Conservation (phyloP, 2,797 vertebrate genomes). For the Anguilla marmorata region DNA sequence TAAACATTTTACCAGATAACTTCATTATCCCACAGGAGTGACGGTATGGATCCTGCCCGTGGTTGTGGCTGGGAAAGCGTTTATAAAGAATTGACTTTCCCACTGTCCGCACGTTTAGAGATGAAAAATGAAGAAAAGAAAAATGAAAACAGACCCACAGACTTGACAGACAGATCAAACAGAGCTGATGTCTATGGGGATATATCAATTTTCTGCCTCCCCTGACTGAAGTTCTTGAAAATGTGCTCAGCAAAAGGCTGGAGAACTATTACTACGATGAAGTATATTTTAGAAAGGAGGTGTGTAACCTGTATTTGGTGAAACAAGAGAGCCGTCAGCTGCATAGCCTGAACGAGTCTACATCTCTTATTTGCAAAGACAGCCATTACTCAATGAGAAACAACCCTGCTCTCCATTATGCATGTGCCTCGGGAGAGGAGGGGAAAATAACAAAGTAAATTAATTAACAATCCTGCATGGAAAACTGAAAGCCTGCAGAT, state of each 20-base stretch:
- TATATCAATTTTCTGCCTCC: not conserved
- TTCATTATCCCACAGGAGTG: not conserved
- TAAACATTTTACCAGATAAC: not conserved
- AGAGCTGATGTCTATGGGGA: not conserved
- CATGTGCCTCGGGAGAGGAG: not conserved
- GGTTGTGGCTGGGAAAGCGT: not conserved
- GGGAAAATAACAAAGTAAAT: not conserved
- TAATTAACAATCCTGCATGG: not conserved
- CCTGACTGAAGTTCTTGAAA: not conserved
- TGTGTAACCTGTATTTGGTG: not conserved
- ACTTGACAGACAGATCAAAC: not conserved
- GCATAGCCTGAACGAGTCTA: not conserved
- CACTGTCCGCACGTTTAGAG: not conserved
- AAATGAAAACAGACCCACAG: not conserved
- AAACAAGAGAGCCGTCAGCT: not conserved
- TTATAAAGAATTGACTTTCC: not conserved
- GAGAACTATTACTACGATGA: not conserved
- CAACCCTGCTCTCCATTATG: not conserved
- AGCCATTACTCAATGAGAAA: not conserved
- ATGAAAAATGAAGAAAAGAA: not conserved
- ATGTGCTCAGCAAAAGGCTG: not conserved
- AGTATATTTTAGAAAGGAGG: not conserved
- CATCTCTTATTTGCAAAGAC: not conserved
- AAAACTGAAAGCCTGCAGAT: conserved; percentile 1
- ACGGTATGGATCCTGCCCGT: not conserved